Percentiles rank a stretch among this genome's conserved stretches.
These are phyloP conservation scores for Cotesia typhae DNA, from an alignment of 1,140 invertebrate species.

Conservation along the genomic window DNA sequence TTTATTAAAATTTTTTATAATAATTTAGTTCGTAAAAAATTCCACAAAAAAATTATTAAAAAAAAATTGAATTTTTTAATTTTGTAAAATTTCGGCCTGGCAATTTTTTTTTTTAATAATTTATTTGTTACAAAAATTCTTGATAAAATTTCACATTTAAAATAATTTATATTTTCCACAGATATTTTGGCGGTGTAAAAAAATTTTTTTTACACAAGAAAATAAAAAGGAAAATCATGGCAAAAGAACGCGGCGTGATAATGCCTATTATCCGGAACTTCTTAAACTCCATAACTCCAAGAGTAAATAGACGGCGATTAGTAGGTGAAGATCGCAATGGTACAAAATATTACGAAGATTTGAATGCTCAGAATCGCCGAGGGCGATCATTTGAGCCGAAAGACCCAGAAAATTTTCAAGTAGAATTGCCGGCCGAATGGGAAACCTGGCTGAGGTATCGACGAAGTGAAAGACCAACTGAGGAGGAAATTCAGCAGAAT, in stretches of 20 bases:
- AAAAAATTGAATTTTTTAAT: too few relatives aligned
- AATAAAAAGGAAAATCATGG: not conserved
- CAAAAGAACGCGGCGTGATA: constrained; percentile 52
- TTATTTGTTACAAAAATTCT: too few relatives aligned
- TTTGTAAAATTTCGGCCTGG: too few relatives aligned
- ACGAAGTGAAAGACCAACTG: constrained; percentile 73
- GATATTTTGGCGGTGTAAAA: too few relatives aligned
- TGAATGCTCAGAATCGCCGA: constrained; percentile 70
- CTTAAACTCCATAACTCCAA: constrained; percentile 69
- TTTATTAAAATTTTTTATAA: too few relatives aligned
- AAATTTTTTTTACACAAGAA: too few relatives aligned
- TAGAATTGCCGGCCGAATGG: constrained; percentile 84
- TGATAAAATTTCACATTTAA: too few relatives aligned
- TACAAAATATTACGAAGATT: constrained; percentile 84
- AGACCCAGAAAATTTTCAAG: constrained; percentile 70
- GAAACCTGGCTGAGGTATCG: constrained; percentile 81
- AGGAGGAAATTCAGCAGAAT: constrained; percentile 78
- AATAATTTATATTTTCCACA: too few relatives aligned
- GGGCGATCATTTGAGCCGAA: constrained; percentile 77
- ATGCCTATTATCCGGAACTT: constrained; percentile 69
- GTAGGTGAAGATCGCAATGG: constrained; percentile 79
- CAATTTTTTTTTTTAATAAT: too few relatives aligned
- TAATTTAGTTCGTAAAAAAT: too few relatives aligned
- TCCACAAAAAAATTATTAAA: too few relatives aligned
- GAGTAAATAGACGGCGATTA: not conserved